Percentiles rank a stretch among this genome's conserved stretches.
These are phyloP conservation scores for Dryobota labecula DNA, from an alignment of 2,888 invertebrate genomes.

Conservation along the genomic window DNA sequence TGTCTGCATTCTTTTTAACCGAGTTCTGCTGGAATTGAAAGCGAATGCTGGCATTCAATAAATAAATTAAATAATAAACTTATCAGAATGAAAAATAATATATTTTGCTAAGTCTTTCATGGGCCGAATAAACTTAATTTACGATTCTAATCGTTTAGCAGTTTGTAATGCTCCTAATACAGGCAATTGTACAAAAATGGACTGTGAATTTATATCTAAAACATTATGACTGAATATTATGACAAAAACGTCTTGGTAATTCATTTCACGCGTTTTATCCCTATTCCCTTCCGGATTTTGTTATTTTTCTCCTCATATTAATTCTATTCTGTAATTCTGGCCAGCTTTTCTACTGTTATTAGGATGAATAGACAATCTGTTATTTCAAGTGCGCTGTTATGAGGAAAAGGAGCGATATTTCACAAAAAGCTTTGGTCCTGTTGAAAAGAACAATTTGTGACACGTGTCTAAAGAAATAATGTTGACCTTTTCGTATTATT, in stretches of 20 bases:
- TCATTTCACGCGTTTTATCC: slow-evolving; percentile 29
- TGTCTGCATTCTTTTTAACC: neutral
- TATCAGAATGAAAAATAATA: neutral
- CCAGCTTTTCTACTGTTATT: slow-evolving; percentile 9
- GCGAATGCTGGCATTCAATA: neutral
- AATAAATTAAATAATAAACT: neutral
- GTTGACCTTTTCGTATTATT: slow-evolving; percentile 38
- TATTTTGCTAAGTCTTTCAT: neutral
- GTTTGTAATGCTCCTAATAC: slow-evolving; percentile 6
- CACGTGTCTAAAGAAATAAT: slow-evolving; percentile 9
- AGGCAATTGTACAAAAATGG: slow-evolving; percentile 4
- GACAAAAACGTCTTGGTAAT: slow-evolving; percentile 26
- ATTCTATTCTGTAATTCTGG: slow-evolving; percentile 25
- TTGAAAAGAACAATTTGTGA: slow-evolving; percentile 17
- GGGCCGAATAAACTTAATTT: slow-evolving; percentile 1
- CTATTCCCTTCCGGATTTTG: slow-evolving; percentile 16
- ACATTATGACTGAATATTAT: slow-evolving; percentile 5
- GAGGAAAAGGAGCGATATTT: slow-evolving; percentile 5
- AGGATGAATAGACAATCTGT: slow-evolving; percentile 27
- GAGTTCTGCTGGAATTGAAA: neutral
- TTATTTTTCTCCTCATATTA: slow-evolving; percentile 22
- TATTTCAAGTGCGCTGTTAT: slow-evolving; percentile 22
- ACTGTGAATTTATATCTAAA: slow-evolving; percentile 5
- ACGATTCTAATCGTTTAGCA: neutral
- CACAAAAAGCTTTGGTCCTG: neutral